A percentile compares a stretch with the other conserved stretches of the same genome.
These are phyloP conservation scores for Poecilia picta DNA, from an alignment of 2,797 vertebrate genomes.

Conservation along the genomic window DNA sequence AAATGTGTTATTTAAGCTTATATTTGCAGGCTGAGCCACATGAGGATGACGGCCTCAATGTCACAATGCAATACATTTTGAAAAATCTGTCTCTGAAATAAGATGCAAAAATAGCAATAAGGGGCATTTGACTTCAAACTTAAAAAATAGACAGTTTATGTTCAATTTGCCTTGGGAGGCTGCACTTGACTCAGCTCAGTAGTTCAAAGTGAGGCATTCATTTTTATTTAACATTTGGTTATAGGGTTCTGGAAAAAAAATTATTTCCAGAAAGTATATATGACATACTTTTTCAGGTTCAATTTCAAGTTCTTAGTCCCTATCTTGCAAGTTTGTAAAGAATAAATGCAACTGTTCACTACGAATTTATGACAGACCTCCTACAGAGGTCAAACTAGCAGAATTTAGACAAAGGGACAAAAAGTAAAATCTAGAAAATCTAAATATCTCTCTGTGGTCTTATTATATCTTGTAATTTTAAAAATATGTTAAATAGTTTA, in stretches of 20 bases:
- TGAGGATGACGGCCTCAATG: not conserved
- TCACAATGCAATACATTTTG: not conserved
- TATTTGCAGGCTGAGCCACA: not conserved
- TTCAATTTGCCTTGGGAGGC: slow-evolving; percentile 11
- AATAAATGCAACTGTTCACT: not conserved
- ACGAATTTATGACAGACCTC: not conserved
- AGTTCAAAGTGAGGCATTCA: not conserved
- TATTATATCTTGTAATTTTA: not conserved
- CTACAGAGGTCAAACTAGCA: no score
- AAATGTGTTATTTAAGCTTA: not conserved
- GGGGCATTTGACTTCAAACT: not conserved
- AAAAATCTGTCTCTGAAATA: not conserved
- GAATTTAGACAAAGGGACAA: not conserved
- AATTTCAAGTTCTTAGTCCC: not conserved
- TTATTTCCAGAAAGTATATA: not conserved
- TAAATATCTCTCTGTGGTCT: not conserved
- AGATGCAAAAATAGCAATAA: not conserved
- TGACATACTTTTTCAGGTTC: not conserved
- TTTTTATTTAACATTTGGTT: not conserved
- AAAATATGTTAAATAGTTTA: not conserved
- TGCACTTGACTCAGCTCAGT: not conserved
- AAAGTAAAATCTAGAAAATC: not conserved
- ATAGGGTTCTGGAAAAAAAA: not conserved
- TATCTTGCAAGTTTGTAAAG: not conserved
- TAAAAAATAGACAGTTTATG: not conserved